Conservation (phyloP, 2,888 invertebrate species). For the Lathronympha strigana region DNA sequence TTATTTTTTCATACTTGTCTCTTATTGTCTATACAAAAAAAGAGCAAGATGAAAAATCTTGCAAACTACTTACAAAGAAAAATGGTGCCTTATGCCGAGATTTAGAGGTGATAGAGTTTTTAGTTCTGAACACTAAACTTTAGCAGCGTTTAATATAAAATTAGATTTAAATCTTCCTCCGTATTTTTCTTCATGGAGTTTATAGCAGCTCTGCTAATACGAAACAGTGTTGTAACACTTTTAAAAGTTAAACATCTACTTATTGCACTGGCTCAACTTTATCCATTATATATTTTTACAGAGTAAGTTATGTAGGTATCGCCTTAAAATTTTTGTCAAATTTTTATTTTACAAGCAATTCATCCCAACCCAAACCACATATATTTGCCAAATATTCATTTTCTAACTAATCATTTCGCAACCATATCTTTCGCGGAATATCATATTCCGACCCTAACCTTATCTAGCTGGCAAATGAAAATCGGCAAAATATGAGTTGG, state of each 20-base stretch:
- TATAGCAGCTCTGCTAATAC: not conserved
- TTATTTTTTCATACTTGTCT: not conserved
- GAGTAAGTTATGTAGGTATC: not conserved
- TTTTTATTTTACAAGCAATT: no score
- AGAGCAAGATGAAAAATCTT: not conserved
- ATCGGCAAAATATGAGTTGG: no score
- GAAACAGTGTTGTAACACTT: not conserved
- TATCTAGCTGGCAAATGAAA: no score
- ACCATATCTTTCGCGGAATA: no score
- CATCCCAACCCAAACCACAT: no score
- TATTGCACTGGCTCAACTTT: no score
- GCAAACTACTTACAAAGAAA: not conserved
- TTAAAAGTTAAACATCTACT: not conserved
- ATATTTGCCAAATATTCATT: no score
- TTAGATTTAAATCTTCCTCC: conserved; percentile 16
- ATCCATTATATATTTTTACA: not conserved
- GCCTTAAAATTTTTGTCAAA: no score
- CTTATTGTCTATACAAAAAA: not conserved
- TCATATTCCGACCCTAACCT: no score
- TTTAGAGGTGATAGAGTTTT: not conserved
- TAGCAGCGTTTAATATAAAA: not conserved
- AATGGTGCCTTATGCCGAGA: not conserved
- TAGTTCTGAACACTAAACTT: not conserved
- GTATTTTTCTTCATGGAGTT: conserved; percentile 27
- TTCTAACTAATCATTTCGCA: no score